phyloP scores from a whole-genome alignment of 2,888 invertebrate genomes.

The Eristalinus sepulchralis region DNA sequence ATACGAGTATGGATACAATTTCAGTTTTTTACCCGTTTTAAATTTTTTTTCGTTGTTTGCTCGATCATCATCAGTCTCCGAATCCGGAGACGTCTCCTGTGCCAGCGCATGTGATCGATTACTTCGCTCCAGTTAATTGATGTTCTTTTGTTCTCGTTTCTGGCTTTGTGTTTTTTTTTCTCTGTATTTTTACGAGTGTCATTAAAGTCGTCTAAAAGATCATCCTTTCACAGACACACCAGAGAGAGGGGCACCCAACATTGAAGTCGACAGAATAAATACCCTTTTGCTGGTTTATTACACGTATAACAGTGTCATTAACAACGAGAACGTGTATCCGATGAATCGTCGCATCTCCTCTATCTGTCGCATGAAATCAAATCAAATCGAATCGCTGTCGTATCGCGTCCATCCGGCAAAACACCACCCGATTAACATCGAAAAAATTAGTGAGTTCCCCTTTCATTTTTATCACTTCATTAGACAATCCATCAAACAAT shows the following conservation, averaged over 20 bases:
- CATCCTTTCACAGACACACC: neutral
- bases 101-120: slow-evolving; percentile 18
- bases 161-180: neutral
- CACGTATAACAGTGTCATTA: slow-evolving; percentile 38
- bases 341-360: neutral
- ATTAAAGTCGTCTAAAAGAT: slow-evolving; percentile 14
- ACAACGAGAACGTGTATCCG: slow-evolving; percentile 8
- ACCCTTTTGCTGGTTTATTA: slow-evolving; percentile 32
- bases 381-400: neutral
- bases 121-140: slow-evolving; percentile 41
- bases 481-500: slow-evolving; percentile 59
- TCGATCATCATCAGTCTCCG: too few relatives aligned
- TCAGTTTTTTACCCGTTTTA: neutral
- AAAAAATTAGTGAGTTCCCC: slow-evolving; percentile 44
- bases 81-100: neutral
- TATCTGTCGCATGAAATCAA: neutral
- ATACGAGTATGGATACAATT: neutral
- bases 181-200: slow-evolving; percentile 22
- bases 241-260: neutral
- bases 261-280: neutral
- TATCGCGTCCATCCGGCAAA: slow-evolving; percentile 1
- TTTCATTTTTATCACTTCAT: slow-evolving; percentile 58
- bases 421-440: slow-evolving; percentile 55
- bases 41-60: too few relatives aligned
- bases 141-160: neutral